phyloP scores from a whole-genome alignment of 37 sponge, comb jelly and placozoan species.

The Bolinopsis microptera region DNA sequence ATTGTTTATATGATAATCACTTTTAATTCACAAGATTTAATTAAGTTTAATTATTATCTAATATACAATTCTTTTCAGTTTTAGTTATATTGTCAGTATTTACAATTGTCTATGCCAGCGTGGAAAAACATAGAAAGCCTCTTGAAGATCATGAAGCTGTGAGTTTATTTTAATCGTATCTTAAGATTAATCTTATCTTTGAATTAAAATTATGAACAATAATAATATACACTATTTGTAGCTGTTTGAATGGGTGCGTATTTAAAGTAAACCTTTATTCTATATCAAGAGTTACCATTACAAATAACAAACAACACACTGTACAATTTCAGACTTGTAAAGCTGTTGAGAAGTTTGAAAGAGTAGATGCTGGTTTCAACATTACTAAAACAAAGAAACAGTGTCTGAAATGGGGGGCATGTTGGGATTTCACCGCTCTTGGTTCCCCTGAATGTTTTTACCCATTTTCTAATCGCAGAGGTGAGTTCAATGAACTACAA shows the following conservation, averaged over 20 bases:
- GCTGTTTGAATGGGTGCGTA: no score
- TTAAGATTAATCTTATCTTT: neutral
- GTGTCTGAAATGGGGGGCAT: neutral
- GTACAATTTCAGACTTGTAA: constrained; percentile 1
- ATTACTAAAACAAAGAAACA: neutral
- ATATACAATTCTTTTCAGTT: neutral
- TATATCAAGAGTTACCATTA: no score
- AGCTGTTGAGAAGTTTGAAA: neutral
- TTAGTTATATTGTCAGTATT: neutral
- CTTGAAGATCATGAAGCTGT: neutral
- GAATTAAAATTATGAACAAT: neutral
- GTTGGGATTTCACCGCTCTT: neutral
- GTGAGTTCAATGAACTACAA: neutral
- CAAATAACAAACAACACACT: no score
- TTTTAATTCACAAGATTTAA: no score
- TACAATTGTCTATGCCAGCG: constrained; percentile 31
- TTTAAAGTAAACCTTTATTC: no score
- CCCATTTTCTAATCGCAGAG: constrained; percentile 20
- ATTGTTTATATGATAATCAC: no score
- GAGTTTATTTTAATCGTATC: neutral
- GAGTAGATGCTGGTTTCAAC: constrained; percentile 5
- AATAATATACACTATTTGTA: no score
- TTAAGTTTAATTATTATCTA: no score
- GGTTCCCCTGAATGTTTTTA: neutral
- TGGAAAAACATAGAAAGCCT: neutral